Evolutionary conservation across 2,797 vertebrate species (phyloP).

Genomic region (Melanotaenia parkinsoni): DNA sequence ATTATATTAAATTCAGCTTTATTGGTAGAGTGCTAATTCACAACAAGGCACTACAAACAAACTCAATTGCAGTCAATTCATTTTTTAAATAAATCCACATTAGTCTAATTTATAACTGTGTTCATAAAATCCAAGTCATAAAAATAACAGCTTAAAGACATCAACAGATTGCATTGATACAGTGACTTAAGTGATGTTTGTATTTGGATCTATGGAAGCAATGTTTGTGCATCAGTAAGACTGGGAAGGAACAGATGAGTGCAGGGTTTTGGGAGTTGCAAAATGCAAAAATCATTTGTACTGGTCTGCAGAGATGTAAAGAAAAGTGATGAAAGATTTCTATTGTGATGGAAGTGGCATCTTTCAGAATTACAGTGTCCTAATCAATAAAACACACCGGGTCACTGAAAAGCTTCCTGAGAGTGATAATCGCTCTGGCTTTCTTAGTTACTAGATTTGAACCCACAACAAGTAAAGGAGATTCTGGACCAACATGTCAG

Average conservation of each 20-base stretch:
- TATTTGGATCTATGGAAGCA: neutral
- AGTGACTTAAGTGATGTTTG: neutral
- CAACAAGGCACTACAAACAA: too few species aligned
- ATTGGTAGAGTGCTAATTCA: too few species aligned
- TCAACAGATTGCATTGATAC: too few species aligned
- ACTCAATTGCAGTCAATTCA: too few species aligned
- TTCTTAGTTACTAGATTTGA: neutral
- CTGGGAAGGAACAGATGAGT: too few species aligned
- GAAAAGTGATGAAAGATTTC: neutral
- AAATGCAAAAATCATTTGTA: neutral
- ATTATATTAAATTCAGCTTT: too few species aligned
- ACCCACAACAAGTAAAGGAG: neutral
- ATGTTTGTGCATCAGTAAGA: neutral
- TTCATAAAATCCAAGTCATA: too few species aligned
- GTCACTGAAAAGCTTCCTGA: neutral
- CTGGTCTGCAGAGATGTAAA: neutral
- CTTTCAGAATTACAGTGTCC: neutral
- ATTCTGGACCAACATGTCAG: neutral
- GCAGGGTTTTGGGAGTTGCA: neutral
- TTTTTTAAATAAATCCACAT: too few species aligned
- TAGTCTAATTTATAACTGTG: too few species aligned
- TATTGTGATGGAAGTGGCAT: neutral
- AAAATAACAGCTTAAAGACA: too few species aligned
- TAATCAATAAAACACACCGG: neutral
- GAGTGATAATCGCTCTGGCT: neutral